Base-by-base conservation (phyloP, 2,888 invertebrate genomes). In the Periphyllus acericola region DNA sequence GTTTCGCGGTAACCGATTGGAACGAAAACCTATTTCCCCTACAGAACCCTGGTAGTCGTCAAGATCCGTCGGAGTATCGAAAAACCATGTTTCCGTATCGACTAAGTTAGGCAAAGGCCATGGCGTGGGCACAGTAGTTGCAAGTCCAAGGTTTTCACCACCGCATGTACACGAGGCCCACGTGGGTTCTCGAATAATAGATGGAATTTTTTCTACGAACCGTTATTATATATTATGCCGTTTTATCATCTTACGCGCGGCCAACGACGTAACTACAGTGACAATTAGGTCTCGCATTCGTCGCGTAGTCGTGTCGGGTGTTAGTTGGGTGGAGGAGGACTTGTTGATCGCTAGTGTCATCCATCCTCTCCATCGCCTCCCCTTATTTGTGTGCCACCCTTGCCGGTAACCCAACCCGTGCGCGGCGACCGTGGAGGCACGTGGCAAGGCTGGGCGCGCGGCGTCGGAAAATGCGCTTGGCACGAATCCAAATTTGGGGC, bases 401-500 rank as follows among this genome's bases (percentile, higher is more conserved):
- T 46, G 14, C 14, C 46, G 46, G 14, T 46, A 3, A 46, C 9
- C 11, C 9, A 36, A 5, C 46, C 46, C 46, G 11, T 46, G 46
- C 46, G 14, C 1, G 46, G 14, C 1, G 14, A 0, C 2, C 46
- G 46, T 2, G 14, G 11, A 11, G 46, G 46, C 14, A 46, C 46
- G 46, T 2, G 14, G 14, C 14, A 14, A 14, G 14, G 1, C 46
- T 14, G 14, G 8, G 40, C 6, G 8, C 8, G 14, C 68, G 46
- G 60, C 68, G 46, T 3, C 25, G 84, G 60, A 34, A 46, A n/a
- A 25, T 68, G n/a, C 75, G 55, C 72, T 71, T 60, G 78, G 78
- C 88, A 14, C 36, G 34, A 87, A 34, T 52, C 71, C 52, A 83
- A 80, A 78, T 76, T 83, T 55, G 83, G 82, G 88, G 76, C 87